Conservation (phyloP, 2,888 invertebrate genomes). For the Esperia sulphurella region DNA sequence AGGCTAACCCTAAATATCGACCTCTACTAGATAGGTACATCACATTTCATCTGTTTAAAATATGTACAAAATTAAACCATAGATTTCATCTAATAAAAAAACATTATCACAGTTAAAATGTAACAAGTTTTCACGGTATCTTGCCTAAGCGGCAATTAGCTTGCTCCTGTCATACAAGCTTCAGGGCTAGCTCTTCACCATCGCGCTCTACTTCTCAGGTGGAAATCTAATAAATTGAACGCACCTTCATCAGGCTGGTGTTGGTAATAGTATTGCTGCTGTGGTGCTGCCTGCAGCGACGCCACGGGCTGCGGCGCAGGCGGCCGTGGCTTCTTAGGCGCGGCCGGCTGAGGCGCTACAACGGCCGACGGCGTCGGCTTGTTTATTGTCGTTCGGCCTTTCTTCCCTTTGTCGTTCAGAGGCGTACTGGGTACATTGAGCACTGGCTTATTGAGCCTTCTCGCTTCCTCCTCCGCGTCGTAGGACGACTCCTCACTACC, state of each 20-base stretch:
- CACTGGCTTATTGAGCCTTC: constrained; percentile 71
- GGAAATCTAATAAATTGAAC: constrained; percentile 80
- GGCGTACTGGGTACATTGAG: constrained; percentile 74
- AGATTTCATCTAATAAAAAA: constrained; percentile 73
- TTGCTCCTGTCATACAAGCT: constrained; percentile 81
- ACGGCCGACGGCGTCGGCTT: constrained; percentile 62
- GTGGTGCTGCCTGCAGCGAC: constrained; percentile 65
- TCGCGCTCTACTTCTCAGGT: constrained; percentile 79
- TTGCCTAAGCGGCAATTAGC: constrained; percentile 69
- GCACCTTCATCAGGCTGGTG: constrained; percentile 80
- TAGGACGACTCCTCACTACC: constrained; percentile 83
- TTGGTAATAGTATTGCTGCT: constrained; percentile 78
- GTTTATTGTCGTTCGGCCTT: constrained; percentile 50
- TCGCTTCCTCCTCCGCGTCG: constrained; percentile 78
- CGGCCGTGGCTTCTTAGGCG: constrained; percentile 69
- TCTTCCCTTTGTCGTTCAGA: constrained; percentile 67
- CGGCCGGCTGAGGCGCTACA: constrained; percentile 67
- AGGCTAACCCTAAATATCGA: constrained; percentile 72
- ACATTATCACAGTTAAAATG: constrained; percentile 79
- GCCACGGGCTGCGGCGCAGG: constrained; percentile 67
- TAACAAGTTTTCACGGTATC: constrained; percentile 75
- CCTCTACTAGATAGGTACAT: constrained; percentile 65
- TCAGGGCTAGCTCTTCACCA: constrained; percentile 80
- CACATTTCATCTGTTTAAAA: constrained; percentile 62
- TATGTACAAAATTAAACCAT: constrained; percentile 71